Evolutionary conservation across 2,888 invertebrate species (phyloP).

Genomic region (Spisula subtruncata): DNA sequence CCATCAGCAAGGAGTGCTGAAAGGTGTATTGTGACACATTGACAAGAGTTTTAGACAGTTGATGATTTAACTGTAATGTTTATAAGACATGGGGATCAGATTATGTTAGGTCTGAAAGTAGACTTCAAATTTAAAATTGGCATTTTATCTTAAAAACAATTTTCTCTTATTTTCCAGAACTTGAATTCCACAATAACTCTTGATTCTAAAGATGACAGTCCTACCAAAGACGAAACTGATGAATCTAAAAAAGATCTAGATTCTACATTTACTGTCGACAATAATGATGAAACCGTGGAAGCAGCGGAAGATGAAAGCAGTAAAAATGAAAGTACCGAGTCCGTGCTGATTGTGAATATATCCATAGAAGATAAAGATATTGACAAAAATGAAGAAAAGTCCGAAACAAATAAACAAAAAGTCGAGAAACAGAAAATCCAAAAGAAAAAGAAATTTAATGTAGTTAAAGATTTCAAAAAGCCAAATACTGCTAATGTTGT

Average conservation of each 20-base stretch:
- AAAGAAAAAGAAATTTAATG: conserved; percentile 70
- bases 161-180: neutral
- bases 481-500: conserved; percentile 80
- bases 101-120: neutral
- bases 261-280: conserved; percentile 56
- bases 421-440: conserved; percentile 70
- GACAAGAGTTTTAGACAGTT: no score
- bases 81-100: no score
- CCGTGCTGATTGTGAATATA: conserved; percentile 60
- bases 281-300: conserved; percentile 31
- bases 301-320: conserved; percentile 19
- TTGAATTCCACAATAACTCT: conserved; percentile 58
- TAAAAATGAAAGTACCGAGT: conserved; percentile 54
- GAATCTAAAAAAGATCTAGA: conserved; percentile 33
- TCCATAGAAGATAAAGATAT: conserved; percentile 68
- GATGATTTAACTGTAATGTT: no score
- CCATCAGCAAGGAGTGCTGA: no score
- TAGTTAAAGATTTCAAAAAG: conserved; percentile 79
- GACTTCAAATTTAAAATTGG: neutral
- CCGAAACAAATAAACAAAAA: conserved; percentile 66
- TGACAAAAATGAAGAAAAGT: conserved; percentile 56
- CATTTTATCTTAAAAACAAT: neutral
- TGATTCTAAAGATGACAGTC: conserved; percentile 42
- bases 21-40: no score
- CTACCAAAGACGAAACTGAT: conserved; percentile 25